Conservation (phyloP, 2,888 invertebrate genomes). For the Neelides folsomi region DNA sequence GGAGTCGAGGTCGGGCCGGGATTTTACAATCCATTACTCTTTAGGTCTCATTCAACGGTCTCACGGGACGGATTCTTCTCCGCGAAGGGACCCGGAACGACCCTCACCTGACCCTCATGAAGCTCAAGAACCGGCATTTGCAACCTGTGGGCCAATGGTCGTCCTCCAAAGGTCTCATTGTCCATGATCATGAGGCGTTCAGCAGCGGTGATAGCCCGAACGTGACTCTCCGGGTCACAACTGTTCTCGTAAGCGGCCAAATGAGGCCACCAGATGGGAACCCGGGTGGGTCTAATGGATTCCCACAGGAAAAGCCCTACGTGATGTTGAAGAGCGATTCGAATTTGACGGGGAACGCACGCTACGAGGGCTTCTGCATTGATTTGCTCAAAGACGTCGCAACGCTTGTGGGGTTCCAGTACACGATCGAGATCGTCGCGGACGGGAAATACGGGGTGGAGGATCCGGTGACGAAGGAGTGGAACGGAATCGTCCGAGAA, state of each 20-base stretch:
- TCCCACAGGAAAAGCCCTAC: constrained; percentile 67
- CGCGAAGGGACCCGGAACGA: constrained; percentile 61
- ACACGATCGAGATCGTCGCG: constrained; percentile 66
- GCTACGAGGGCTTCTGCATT: constrained; percentile 83
- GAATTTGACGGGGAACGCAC: constrained; percentile 71
- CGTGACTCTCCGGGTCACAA: constrained; percentile 61
- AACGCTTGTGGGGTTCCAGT: constrained; percentile 72
- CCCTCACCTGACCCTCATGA: constrained; percentile 60
- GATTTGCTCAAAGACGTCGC: constrained; percentile 74
- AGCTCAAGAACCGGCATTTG: constrained; percentile 57
- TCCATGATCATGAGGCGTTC: constrained; percentile 56
- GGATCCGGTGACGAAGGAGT: constrained; percentile 71
- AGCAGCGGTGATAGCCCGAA: constrained; percentile 59
- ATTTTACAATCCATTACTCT: constrained; percentile 13
- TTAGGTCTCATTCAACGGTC: constrained; percentile 63
- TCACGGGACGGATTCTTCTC: constrained; percentile 67
- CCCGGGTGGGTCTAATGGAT: neutral
- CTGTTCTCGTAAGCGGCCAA: constrained; percentile 53
- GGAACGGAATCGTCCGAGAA: constrained; percentile 80
- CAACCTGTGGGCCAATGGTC: constrained; percentile 66
- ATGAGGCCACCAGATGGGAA: constrained; percentile 7
- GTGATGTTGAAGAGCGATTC: constrained; percentile 76
- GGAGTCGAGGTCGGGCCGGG: neutral
- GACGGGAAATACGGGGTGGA: constrained; percentile 80
- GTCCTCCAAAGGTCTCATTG: constrained; percentile 52